Percentiles rank a stretch among this genome's conserved stretches.
Conservation (phyloP, 2,113 vertebrate genomes). For the Chloroceryle aenea region DNA sequence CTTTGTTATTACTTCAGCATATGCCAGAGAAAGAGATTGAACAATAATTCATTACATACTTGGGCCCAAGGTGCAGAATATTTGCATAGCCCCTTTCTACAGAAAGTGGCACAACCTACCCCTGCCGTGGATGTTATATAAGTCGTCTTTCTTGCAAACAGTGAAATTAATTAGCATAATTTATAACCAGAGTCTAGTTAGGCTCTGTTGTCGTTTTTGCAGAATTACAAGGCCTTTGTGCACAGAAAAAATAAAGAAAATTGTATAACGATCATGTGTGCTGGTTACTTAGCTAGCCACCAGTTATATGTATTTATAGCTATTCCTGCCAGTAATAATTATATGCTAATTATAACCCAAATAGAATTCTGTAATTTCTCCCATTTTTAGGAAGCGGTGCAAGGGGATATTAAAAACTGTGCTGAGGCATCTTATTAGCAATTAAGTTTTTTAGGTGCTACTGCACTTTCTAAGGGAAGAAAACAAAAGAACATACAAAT, state of each 20-base stretch:
- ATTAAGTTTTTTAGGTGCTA: constrained; percentile 16
- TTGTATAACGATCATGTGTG: constrained; percentile 63
- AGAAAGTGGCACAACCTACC: background rate
- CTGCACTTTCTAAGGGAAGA: background rate
- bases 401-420: constrained; percentile 41
- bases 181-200: constrained; percentile 34
- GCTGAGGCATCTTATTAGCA: background rate
- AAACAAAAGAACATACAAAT: background rate
- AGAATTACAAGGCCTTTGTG: constrained; percentile 26
- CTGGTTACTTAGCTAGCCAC: constrained; percentile 54
- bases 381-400: background rate
- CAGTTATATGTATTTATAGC: constrained; percentile 61
- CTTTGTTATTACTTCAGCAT: background rate
- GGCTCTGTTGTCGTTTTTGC: background rate
- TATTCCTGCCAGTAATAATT: constrained; percentile 66
- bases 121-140: background rate
- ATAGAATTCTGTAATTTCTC: constrained; percentile 54
- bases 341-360: constrained; percentile 70
- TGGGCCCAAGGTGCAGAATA: background rate
- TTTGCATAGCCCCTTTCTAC: background rate
- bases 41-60: background rate
- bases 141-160: constrained; percentile 48
- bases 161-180: constrained; percentile 54
- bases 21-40: background rate
- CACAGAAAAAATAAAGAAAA: constrained; percentile 60